Conservation (phyloP, 2,113 vertebrate species). For the Eretmochelys imbricata region DNA sequence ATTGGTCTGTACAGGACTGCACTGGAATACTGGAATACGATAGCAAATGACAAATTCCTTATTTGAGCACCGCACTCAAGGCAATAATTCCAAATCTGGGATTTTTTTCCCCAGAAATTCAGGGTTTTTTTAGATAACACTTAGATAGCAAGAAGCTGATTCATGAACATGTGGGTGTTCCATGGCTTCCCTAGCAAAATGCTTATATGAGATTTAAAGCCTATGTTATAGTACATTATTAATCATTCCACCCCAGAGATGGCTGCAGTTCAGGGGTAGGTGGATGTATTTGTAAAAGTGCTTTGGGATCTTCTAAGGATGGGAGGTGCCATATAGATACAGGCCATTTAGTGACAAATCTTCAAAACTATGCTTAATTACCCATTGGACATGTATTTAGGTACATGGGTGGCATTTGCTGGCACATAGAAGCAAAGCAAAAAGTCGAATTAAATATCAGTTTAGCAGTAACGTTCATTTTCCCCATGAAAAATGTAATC, state of each 20-base stretch:
- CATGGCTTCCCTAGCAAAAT: slow-evolving; percentile 9
- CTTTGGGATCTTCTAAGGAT: slow-evolving; percentile 48
- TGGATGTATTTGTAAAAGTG: slow-evolving; percentile 45
- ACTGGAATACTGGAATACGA: neutral
- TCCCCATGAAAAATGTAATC: slow-evolving; percentile 4
- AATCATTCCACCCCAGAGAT: slow-evolving; percentile 44
- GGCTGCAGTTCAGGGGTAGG: slow-evolving; percentile 5
- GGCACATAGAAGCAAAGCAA: slow-evolving; percentile 48
- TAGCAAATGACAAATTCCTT: slow-evolving; percentile 21
- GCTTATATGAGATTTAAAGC: slow-evolving; percentile 31
- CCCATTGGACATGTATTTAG: slow-evolving; percentile 15
- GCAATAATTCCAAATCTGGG: neutral
- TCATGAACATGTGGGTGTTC: neutral
- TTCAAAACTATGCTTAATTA: slow-evolving; percentile 35
- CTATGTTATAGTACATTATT: neutral
- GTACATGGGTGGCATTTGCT: slow-evolving; percentile 47
- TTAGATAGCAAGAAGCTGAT: slow-evolving; percentile 47
- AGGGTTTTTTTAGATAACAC: slow-evolving; percentile 44
- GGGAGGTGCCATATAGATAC: slow-evolving; percentile 53
- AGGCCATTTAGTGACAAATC: slow-evolving; percentile 37
- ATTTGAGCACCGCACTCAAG: slow-evolving; percentile 18
- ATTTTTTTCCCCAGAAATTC: neutral
- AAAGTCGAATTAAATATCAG: slow-evolving; percentile 61
- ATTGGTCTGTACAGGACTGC: slow-evolving; percentile 24
- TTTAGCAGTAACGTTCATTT: slow-evolving; percentile 39